Percentiles rank a stretch among this genome's conserved stretches.
Evolutionary conservation across 2,797 vertebrate genomes (phyloP).

Genomic region (Pagetopsis macropterus): DNA sequence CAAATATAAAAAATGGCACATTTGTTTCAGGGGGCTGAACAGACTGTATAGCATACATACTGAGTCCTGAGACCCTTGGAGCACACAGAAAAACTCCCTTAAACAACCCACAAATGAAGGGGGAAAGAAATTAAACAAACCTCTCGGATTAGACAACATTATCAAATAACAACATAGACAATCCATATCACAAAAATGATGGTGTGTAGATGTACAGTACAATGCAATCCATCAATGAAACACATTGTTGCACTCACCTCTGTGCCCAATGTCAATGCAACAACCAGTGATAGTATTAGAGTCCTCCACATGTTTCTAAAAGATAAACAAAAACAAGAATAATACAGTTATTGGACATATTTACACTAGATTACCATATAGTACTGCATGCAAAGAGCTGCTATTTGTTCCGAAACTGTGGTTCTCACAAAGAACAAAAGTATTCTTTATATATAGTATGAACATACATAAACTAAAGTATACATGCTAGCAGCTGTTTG

Average conservation of each 20-base stretch:
- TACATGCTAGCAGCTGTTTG: neutral
- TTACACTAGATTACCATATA: neutral
- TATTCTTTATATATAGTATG: neutral
- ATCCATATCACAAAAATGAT: too few relatives aligned
- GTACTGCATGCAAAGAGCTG: neutral
- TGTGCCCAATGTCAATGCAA: constrained; percentile 50
- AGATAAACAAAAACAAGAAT: constrained; percentile 19
- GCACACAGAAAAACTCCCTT: too few relatives aligned
- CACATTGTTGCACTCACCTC: constrained; percentile 55
- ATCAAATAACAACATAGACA: too few relatives aligned
- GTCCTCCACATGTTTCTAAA: constrained; percentile 74
- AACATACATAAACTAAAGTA: neutral
- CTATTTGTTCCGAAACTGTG: neutral
- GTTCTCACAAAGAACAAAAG: neutral
- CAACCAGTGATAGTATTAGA: constrained; percentile 51
- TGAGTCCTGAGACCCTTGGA: too few relatives aligned
- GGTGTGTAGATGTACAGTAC: too few relatives aligned
- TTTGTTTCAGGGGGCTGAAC: too few relatives aligned
- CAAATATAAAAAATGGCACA: too few relatives aligned
- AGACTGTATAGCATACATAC: too few relatives aligned
- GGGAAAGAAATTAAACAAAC: too few relatives aligned
- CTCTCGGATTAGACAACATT: too few relatives aligned
- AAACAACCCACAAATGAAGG: too few relatives aligned
- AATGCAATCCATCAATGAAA: neutral
- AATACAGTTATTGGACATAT: neutral